Base-by-base conservation (phyloP, 2,113 vertebrate species). In the Gadus chalcogrammus region DNA sequence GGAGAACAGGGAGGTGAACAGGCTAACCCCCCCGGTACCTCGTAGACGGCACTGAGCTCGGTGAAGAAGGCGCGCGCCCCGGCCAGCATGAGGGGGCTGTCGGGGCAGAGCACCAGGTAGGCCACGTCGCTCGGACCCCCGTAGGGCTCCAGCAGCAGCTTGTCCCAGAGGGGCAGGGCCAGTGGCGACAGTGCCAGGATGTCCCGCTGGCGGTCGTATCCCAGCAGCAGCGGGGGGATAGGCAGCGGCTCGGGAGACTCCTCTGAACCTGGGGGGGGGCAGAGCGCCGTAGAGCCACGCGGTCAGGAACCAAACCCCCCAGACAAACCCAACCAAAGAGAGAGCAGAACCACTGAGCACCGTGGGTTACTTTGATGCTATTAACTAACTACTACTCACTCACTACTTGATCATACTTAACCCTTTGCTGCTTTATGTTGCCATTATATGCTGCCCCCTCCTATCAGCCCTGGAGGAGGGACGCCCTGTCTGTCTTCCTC, bases 151-250 rank as follows among this genome's bases (percentile, higher is more conserved):
- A 99, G 90, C 71, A 96, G 82, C 77, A 99, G 90, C 92, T 95
- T 96, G 92, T 99, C 97, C 97, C 97, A 99, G 81, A 99, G 99
- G 0, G 97, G 95, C 87, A 99, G 88, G 58, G 96, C 95, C 90
- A 99, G 91, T 0, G 97, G 97, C 0, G 97, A 98, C 88, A 99
- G 90, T 28, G 96, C 96, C 90, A 99, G 88, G 88, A 97, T 98
- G 85, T 99, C 97, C 73, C 95, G 94, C 89, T 99, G 97, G 9
- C 95, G 93, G 90, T 99, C 97, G n/a, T 95, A 98, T 69, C 97
- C 96, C n/a, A 99, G 93, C 13, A 99, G 88, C 75, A 99, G 87
- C 1, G 94, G 95, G 0, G 97, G 97, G 77, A 99, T 96, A 0
- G 96, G 94, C 78, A 99, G 80, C 0, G 97, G 97, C 88, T 99